Base-by-base conservation (phyloP, 2,797 vertebrate genomes). In the Mus spretus region DNA sequence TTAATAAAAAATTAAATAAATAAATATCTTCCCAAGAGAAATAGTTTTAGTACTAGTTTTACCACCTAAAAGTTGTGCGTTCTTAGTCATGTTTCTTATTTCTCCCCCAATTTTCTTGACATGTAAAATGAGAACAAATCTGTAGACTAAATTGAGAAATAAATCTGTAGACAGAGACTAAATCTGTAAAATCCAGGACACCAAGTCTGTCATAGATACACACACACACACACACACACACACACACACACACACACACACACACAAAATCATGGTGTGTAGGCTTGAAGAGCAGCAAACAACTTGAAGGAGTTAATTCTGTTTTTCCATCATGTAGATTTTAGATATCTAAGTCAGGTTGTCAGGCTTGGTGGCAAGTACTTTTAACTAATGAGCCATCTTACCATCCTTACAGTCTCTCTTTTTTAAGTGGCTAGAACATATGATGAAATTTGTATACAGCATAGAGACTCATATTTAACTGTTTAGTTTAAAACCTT, bases 91-190 rank as follows among this genome's bases (percentile, higher is more conserved):
- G 13, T 91, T 72, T 70, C 28, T 90, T 75, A 28, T 83, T 57
- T 91, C 34, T 74, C 11, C 26, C 57, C 82, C 15, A 31, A 26
- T 87, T 95, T 94, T 78, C 44, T 94, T 94, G 10, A 47, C 34
- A 72, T 78, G 72, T 44, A 72, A 67, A 67, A 15, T 47, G 47
- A 47, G 47, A 47, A 47, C 47, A 47, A 47, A 47, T 47, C 6
- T 47, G 47, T 47, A 47, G 47, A 47, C 47, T 47, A 47, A 47
- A 47, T 47, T 47, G 47, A 47, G 47, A 47, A 47, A 47, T 47
- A 47, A 47, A 67, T 67, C 65, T 67, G 31, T 67, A 67, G 65
- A 34, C 31, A 34, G 61, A 95, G 44, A 80, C 22, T 2, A 6
- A 44, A 81, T 55, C 28, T 55, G 28, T 55, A 84, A 96, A 80